Conservation (phyloP, 2,113 vertebrate species). For the Coptodon rendalli region DNA sequence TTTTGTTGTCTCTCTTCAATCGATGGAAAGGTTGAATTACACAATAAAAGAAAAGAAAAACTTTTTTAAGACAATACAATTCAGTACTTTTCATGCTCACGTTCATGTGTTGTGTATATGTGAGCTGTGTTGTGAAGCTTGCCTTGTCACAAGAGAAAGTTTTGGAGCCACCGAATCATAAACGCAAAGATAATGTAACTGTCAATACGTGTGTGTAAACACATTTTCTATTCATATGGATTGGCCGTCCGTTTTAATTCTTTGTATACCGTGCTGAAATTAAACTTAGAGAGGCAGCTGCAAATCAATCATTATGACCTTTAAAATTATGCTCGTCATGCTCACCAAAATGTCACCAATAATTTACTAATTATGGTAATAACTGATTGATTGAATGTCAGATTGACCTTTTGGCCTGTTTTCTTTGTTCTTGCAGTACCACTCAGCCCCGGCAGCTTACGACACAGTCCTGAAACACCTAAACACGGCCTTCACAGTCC, state of each 20-base stretch:
- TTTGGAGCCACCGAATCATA: neutral
- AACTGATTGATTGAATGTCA: neutral
- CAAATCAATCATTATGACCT: neutral
- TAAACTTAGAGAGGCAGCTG: neutral
- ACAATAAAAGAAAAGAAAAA: neutral
- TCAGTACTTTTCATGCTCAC: neutral
- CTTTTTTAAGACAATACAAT: neutral
- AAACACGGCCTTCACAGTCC: slow-evolving; percentile 95
- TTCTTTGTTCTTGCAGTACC: slow-evolving; percentile 75
- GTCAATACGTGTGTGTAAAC: neutral
- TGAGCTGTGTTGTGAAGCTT: neutral
- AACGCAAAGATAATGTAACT: neutral
- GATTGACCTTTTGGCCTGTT: neutral
- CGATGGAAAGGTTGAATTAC: neutral
- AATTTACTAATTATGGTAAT: neutral
- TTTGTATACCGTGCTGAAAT: neutral
- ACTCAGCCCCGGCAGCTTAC: slow-evolving; percentile 91
- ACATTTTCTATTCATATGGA: neutral
- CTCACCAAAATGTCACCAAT: neutral
- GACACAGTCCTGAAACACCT: slow-evolving; percentile 91
- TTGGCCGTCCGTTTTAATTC: neutral
- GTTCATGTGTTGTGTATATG: neutral
- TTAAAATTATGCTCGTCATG: neutral
- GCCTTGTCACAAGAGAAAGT: neutral
- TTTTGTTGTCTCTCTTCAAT: neutral